phyloP scores from a whole-genome alignment of 2,888 invertebrate species.

The Sminthurides aquaticus region DNA sequence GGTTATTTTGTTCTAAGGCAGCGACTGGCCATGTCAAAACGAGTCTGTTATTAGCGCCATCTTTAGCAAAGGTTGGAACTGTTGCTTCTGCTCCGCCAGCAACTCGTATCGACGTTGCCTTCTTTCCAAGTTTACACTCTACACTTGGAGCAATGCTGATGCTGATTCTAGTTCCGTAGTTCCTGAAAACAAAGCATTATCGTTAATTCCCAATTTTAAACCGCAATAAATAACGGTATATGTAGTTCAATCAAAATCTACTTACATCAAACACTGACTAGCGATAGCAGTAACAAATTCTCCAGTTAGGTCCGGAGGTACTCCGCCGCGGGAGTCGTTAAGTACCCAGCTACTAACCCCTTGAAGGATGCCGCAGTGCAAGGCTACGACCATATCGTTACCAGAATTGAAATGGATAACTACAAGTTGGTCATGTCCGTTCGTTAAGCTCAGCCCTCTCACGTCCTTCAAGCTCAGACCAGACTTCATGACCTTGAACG shows the following conservation, averaged over 20 bases:
- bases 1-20: not conserved
- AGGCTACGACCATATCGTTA: slow-evolving; percentile 81
- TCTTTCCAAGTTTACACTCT: slow-evolving; percentile 77
- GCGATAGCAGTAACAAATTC: slow-evolving; percentile 40
- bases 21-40: slow-evolving; percentile 39
- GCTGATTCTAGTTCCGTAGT: slow-evolving; percentile 61
- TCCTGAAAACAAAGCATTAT: slow-evolving; percentile 51
- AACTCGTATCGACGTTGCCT: slow-evolving; percentile 57
- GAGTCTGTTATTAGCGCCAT: slow-evolving; percentile 35
- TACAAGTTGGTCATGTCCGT: slow-evolving; percentile 77
- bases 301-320: slow-evolving; percentile 42
- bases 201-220: slow-evolving; percentile 2
- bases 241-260: slow-evolving; percentile 1
- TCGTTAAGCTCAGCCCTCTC: slow-evolving; percentile 59
- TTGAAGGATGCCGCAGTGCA: slow-evolving; percentile 47
- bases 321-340: slow-evolving; percentile 33
- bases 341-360: slow-evolving; percentile 43
- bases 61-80: slow-evolving; percentile 41
- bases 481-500: slow-evolving; percentile 76
- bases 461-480: slow-evolving; percentile 73
- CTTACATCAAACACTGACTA: slow-evolving; percentile 38
- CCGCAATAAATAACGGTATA: slow-evolving; percentile 8
- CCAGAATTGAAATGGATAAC: slow-evolving; percentile 77
- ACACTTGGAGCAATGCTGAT: slow-evolving; percentile 65
- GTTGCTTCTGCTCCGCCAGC: slow-evolving; percentile 45